phyloP scores from a whole-genome alignment of 2,113 vertebrate species.

The Axis porcinus region DNA sequence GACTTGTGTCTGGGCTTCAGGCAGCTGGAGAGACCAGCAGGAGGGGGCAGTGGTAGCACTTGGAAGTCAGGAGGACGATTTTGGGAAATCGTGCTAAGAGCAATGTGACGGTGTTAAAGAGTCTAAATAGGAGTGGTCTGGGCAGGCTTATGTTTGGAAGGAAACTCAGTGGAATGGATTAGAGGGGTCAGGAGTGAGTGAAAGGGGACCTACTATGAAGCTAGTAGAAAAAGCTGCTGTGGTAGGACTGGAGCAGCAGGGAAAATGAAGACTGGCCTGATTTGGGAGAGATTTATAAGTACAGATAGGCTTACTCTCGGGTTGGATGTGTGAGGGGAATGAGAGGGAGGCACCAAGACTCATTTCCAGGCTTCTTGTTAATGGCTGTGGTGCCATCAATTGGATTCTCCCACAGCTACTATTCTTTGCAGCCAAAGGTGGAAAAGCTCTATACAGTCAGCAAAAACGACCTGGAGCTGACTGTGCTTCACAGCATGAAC shows the following conservation, averaged over 20 bases:
- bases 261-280: neutral
- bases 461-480: neutral
- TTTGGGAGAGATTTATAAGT: neutral
- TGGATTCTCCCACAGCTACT: neutral
- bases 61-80: neutral
- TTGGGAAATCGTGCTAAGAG: neutral
- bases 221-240: neutral
- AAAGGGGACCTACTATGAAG: neutral
- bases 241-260: rapidly evolving
- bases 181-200: neutral
- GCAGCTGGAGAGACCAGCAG: neutral
- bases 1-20: neutral
- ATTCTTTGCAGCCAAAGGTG: neutral
- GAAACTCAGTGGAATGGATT: neutral
- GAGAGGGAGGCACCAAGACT: neutral
- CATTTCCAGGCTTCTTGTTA: neutral
- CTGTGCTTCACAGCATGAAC: neutral
- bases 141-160: neutral
- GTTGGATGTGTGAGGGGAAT: neutral
- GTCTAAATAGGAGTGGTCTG: neutral
- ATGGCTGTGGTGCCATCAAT: neutral
- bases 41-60: rapidly evolving
- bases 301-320: neutral
- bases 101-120: neutral
- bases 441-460: neutral